Evolutionary conservation across 2,888 invertebrate species (phyloP).

Genomic region (Monochamus alternatus): DNA sequence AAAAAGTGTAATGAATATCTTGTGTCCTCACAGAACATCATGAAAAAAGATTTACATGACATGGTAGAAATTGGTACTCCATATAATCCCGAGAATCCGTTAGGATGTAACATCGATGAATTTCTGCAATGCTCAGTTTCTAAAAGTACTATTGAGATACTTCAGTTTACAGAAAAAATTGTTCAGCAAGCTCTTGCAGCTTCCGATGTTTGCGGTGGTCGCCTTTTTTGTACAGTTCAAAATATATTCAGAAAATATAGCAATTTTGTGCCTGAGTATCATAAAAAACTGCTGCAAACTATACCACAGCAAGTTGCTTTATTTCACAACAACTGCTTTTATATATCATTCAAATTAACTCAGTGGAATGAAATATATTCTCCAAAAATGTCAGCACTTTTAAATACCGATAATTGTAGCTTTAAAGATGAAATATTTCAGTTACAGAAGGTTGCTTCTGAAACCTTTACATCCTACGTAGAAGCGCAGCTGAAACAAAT

Average conservation of each 20-base stretch:
- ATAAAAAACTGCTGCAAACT: constrained; percentile 84
- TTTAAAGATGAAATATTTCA: constrained; percentile 81
- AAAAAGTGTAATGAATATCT: constrained; percentile 83
- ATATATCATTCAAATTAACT: constrained; percentile 82
- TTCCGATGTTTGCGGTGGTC: constrained; percentile 76
- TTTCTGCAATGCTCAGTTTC: constrained; percentile 77
- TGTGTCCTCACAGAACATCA: constrained; percentile 79
- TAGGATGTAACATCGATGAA: constrained; percentile 69
- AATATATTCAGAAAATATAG: constrained; percentile 85
- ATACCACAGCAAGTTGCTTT: constrained; percentile 92
- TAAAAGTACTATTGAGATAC: constrained; percentile 77
- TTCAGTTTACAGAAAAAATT: constrained; percentile 77
- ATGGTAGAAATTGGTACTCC: constrained; percentile 75
- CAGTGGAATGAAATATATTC: constrained; percentile 81
- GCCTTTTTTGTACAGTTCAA: constrained; percentile 80
- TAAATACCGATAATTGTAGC: constrained; percentile 72
- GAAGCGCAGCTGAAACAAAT: constrained; percentile 84
- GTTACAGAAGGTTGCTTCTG: constrained; percentile 80
- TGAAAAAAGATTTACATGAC: constrained; percentile 87
- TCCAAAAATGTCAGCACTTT: constrained; percentile 74
- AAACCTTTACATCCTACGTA: constrained; percentile 82
- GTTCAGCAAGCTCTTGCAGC: constrained; percentile 79
- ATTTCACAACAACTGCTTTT: constrained; percentile 95
- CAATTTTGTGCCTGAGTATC: constrained; percentile 84
- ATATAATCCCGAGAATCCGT: constrained; percentile 69